Evolutionary conservation across 2,113 vertebrate species (phyloP).

Genomic region (Alligator sinensis): DNA sequence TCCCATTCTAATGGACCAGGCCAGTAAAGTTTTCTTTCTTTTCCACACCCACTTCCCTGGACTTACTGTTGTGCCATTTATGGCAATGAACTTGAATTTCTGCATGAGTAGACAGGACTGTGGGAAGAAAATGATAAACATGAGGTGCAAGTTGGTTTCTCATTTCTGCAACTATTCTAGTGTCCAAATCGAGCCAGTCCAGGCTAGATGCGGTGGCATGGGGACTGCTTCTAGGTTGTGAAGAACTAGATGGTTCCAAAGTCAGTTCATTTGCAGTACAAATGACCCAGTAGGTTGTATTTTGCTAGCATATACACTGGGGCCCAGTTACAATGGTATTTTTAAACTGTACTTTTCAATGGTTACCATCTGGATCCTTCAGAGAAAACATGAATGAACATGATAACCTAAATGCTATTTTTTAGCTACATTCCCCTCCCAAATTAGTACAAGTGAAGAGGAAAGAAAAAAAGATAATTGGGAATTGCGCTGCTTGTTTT

Average conservation of each 20-base stretch:
- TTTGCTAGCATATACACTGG: neutral
- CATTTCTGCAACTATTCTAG: neutral
- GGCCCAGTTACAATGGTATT: neutral
- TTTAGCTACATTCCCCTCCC: neutral
- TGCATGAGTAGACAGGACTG: neutral
- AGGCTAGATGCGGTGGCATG: neutral
- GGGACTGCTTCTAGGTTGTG: neutral
- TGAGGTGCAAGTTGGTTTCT: neutral
- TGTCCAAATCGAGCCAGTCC: neutral
- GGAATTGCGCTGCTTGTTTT: neutral
- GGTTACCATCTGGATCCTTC: no score
- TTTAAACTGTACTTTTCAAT: neutral
- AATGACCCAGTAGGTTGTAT: neutral
- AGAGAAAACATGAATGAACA: neutral
- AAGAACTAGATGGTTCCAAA: neutral
- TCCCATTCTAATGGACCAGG: neutral
- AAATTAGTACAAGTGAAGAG: neutral
- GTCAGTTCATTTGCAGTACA: neutral
- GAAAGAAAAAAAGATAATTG: neutral
- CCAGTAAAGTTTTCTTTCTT: accelerated
- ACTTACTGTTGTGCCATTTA: no score
- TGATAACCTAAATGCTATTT: neutral
- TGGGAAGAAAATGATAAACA: neutral
- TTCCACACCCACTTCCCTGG: neutral
- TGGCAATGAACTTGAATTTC: neutral